Evolutionary conservation across 2,797 vertebrate genomes (phyloP).

Genomic region (Erethizon dorsatum): DNA sequence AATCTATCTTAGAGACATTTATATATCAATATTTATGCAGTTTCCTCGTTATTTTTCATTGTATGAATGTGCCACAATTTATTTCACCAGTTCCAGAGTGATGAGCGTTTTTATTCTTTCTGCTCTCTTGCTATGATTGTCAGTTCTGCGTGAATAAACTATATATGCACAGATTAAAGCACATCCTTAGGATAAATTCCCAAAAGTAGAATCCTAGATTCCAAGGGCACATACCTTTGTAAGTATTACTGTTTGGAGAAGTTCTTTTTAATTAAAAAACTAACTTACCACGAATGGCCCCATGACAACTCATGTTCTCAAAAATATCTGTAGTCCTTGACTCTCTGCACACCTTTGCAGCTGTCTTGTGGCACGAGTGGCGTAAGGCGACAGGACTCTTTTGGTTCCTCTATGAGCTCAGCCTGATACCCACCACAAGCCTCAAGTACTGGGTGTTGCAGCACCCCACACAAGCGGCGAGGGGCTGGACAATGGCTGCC

Average conservation of each 20-base stretch:
- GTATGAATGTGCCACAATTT: neutral
- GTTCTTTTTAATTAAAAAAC: slow-evolving; percentile 66
- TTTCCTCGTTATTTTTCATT: slow-evolving; percentile 38
- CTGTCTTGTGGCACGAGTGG: neutral
- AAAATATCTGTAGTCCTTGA: slow-evolving; percentile 10
- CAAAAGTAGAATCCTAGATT: slow-evolving; percentile 8
- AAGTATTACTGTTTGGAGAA: slow-evolving; percentile 53
- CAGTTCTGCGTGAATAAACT: slow-evolving; percentile 51
- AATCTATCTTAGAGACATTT: slow-evolving; percentile 49
- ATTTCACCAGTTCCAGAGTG: slow-evolving; percentile 17
- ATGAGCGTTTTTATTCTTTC: slow-evolving; percentile 29
- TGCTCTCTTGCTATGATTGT: neutral
- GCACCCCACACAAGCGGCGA: neutral
- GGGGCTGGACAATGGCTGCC: neutral
- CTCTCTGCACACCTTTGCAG: neutral
- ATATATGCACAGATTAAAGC: neutral
- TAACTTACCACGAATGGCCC: slow-evolving; percentile 38
- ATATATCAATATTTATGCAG: neutral
- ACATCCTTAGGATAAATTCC: slow-evolving; percentile 2
- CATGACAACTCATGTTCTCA: neutral
- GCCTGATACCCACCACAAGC: neutral
- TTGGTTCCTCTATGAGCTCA: neutral
- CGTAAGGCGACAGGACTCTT: neutral
- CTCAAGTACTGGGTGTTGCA: too few relatives aligned
- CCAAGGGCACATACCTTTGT: slow-evolving; percentile 20